phyloP scores from a whole-genome alignment of 1,140 invertebrate species.

The Drosophila guanche region DNA sequence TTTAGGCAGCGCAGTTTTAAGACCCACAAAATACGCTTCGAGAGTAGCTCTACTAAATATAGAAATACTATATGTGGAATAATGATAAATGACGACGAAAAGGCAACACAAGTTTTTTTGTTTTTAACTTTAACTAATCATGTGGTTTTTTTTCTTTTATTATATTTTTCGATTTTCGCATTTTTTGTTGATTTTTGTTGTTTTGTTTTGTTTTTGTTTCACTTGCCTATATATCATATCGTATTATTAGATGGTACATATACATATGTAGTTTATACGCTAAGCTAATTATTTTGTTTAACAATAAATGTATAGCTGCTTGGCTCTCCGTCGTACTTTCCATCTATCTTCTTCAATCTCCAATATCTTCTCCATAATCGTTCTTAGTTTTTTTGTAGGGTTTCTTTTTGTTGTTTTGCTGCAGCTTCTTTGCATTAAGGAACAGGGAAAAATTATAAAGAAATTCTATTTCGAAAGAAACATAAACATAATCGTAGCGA shows the following conservation, averaged over 20 bases:
- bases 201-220: slow-evolving; percentile 49
- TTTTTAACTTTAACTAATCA: slow-evolving; percentile 68
- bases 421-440: slow-evolving; percentile 76
- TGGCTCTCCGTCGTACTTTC: slow-evolving; percentile 34
- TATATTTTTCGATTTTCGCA: slow-evolving; percentile 59
- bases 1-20: not conserved
- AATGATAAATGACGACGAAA: slow-evolving; percentile 31
- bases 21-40: too few species aligned
- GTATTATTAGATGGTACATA: slow-evolving; percentile 73
- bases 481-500: slow-evolving; percentile 63
- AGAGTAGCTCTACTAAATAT: not conserved
- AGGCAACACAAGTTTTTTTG: slow-evolving; percentile 47
- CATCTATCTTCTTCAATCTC: slow-evolving; percentile 17
- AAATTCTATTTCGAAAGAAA: slow-evolving; percentile 73
- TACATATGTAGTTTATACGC: slow-evolving; percentile 77
- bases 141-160: slow-evolving; percentile 64
- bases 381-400: slow-evolving; percentile 18
- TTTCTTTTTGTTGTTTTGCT: slow-evolving; percentile 42
- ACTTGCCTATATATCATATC: slow-evolving; percentile 58
- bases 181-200: slow-evolving; percentile 33
- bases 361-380: slow-evolving; percentile 5
- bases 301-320: slow-evolving; percentile 78
- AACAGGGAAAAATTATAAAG: slow-evolving; percentile 70
- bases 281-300: slow-evolving; percentile 79
- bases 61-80: not conserved